Base-by-base conservation (phyloP, 2,113 vertebrate genomes). In the Eolophus roseicapilla region DNA sequence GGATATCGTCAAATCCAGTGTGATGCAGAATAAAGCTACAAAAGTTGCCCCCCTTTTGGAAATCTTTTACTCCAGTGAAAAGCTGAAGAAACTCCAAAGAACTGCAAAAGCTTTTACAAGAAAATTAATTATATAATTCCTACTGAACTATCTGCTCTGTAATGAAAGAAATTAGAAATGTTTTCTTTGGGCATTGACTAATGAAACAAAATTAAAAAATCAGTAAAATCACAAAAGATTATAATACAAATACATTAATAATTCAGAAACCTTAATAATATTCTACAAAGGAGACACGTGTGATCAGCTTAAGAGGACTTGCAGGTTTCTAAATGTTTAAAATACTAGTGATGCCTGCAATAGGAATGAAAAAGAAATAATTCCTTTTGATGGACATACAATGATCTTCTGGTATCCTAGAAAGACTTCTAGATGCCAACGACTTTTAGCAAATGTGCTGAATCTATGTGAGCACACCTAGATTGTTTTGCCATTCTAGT, bases 141-240 rank as follows among this genome's bases (percentile, higher is more conserved):
- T 50, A n/a, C 64, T 67, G 79, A 77, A 29, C 31, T 37, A 20
- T 44, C 49, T 77, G 39, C 24, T 86, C 29, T 21, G 7, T 47
- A 91, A 91, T 84, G 91, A 47, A 92, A 92, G 46, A 88, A 88
- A 81, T 80, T 17, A 92, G 17, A 83, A 93, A 71, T 46, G 37
- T 15, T 71, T 88, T 93, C 76, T 71, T 91, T 88, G 46, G 60
- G 23, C 35, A 71, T 59, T 81, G 50, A 78, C n/a, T 81, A 55
- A 83, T 62, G 44, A 88, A 95, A 83, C 19, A 74, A 95, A 85
- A 88, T 67, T 83, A 33, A 4, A 33, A 88, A 93, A 83, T 55
- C 76, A 9, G 3, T 78, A 83, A 77, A 96, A 93, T 92, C 62
- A 64, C 27, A 69, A 37, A 93, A 79, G 2, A 74, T 20, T 86